A percentile compares a stretch with the other conserved stretches of the same genome.
Evolutionary conservation across 2,113 vertebrate genomes (phyloP).

Genomic region (Lophius piscatorius): DNA sequence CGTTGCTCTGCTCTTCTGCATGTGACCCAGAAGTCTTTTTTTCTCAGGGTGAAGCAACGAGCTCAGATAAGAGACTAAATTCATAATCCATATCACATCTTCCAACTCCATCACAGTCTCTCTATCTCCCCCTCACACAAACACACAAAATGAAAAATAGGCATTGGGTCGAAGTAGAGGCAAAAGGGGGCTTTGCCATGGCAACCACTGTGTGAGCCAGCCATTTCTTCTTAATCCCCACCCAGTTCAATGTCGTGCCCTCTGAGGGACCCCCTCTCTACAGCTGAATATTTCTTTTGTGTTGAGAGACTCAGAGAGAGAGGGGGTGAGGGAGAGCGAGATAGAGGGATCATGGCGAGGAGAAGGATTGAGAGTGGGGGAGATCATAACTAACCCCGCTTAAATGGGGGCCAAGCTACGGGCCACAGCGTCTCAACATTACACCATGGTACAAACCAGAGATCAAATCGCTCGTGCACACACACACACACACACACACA

Average conservation of each 20-base stretch:
- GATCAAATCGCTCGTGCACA: slow-evolving; percentile 39
- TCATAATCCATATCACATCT: slow-evolving; percentile 62
- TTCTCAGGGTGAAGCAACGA: slow-evolving; percentile 27
- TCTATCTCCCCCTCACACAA: slow-evolving; percentile 17
- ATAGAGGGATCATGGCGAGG: slow-evolving; percentile 20
- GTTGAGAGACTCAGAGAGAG: slow-evolving; percentile 43
- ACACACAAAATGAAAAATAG: slow-evolving; percentile 71
- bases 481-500: slow-evolving; percentile 21
- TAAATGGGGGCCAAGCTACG: slow-evolving; percentile 74
- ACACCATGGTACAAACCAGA: slow-evolving; percentile 59
- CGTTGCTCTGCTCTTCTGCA: neutral
- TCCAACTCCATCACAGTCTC: slow-evolving; percentile 36
- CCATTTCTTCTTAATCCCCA: slow-evolving; percentile 79
- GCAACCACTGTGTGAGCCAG: slow-evolving; percentile 76
- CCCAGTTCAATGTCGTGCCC: slow-evolving; percentile 78
- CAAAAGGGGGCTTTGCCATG: slow-evolving; percentile 77
- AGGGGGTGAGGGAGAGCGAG: slow-evolving; percentile 14
- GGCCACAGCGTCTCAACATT: slow-evolving; percentile 77
- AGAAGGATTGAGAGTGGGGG: slow-evolving; percentile 47
- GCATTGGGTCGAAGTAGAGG: slow-evolving; percentile 58
- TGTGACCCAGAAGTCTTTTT: slow-evolving; percentile 31
- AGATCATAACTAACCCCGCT: slow-evolving; percentile 77
- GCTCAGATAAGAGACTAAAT: slow-evolving; percentile 60
- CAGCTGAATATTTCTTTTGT: slow-evolving; percentile 82
- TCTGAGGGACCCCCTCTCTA: slow-evolving; percentile 70